Evolutionary conservation across 2,113 vertebrate genomes (phyloP).

Genomic region (Hirundichthys speculiger): DNA sequence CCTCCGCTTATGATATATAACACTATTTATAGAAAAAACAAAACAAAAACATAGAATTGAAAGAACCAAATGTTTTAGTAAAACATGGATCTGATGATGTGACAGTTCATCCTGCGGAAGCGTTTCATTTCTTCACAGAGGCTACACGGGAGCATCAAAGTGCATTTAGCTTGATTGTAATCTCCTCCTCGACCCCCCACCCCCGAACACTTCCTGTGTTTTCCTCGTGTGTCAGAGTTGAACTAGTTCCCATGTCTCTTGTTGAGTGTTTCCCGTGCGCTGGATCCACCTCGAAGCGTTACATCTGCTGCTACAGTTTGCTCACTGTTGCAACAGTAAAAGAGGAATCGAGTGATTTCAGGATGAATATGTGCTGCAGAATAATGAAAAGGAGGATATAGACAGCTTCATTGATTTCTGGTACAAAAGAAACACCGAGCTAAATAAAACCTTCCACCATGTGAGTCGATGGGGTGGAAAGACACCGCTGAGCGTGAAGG

Average conservation of each 20-base stretch:
- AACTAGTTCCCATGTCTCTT: constrained; percentile 17
- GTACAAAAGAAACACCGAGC: constrained; percentile 39
- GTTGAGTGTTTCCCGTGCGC: no score
- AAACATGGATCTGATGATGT: constrained; percentile 31
- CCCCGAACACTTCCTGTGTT: constrained; percentile 46
- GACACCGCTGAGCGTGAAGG: constrained; percentile 18
- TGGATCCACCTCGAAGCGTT: background rate
- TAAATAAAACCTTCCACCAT: constrained; percentile 13
- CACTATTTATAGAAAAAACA: constrained; percentile 26
- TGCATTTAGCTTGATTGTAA: constrained; percentile 66
- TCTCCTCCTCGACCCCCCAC: constrained; percentile 4
- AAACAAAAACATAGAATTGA: constrained; percentile 5
- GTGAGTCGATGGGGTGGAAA: constrained; percentile 30
- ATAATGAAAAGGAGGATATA: constrained; percentile 12
- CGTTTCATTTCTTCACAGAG: constrained; percentile 33
- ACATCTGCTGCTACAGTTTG: constrained; percentile 56
- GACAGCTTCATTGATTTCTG: constrained; percentile 28
- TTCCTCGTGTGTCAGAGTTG: constrained; percentile 2
- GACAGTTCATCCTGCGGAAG: constrained; percentile 16
- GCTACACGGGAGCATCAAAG: constrained; percentile 66
- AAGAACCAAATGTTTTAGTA: constrained; percentile 18
- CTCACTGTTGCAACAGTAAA: constrained; percentile 30
- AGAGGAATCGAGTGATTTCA: background rate
- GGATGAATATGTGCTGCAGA: constrained; percentile 21
- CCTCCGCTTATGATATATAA: constrained; percentile 35